These are phyloP conservation scores for Drosophila falleni DNA, from an alignment of 2,888 invertebrate species.

Conservation along the genomic window DNA sequence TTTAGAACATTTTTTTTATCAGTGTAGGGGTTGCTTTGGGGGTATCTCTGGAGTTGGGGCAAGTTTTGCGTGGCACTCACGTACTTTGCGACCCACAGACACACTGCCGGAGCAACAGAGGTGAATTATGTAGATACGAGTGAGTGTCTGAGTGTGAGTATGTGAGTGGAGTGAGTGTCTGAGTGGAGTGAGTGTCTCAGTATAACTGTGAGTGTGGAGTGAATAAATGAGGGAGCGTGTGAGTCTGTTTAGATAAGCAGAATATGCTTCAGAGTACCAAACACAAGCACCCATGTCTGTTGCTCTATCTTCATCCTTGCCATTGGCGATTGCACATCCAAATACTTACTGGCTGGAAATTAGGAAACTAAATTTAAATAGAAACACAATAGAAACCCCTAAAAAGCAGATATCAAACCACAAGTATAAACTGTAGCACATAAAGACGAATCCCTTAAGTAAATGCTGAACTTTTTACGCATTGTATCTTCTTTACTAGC, in stretches of 20 bases:
- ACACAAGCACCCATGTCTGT: conserved; percentile 3
- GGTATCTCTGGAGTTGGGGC: conserved; percentile 29
- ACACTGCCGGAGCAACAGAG: conserved; percentile 1
- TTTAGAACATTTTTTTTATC: too few relatives aligned
- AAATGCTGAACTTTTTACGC: conserved; percentile 39
- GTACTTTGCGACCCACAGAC: conserved; percentile 32
- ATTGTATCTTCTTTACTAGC: conserved; percentile 5
- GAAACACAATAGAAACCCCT: background rate
- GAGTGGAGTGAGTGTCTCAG: conserved; percentile 6
- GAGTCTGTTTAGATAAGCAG: conserved; percentile 67
- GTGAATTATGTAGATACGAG: conserved; percentile 51
- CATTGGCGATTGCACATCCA: conserved; percentile 20
- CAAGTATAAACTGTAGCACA: conserved; percentile 33
- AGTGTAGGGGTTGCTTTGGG: conserved; percentile 3
- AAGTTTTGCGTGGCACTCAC: conserved; percentile 49
- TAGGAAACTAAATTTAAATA: conserved; percentile 20
- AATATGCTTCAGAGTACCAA: conserved; percentile 42
- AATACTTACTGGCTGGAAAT: conserved; percentile 40
- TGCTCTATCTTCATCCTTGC: conserved; percentile 22
- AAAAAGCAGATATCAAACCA: conserved; percentile 16
- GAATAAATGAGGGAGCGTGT: conserved; percentile 15
- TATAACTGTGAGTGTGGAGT: background rate
- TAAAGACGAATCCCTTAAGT: conserved; percentile 41
- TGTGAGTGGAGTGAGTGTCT: conserved; percentile 2
- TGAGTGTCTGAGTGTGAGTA: conserved; percentile 7